Base-by-base conservation (phyloP, 1,140 invertebrate genomes). In the Drosophila lowei region DNA sequence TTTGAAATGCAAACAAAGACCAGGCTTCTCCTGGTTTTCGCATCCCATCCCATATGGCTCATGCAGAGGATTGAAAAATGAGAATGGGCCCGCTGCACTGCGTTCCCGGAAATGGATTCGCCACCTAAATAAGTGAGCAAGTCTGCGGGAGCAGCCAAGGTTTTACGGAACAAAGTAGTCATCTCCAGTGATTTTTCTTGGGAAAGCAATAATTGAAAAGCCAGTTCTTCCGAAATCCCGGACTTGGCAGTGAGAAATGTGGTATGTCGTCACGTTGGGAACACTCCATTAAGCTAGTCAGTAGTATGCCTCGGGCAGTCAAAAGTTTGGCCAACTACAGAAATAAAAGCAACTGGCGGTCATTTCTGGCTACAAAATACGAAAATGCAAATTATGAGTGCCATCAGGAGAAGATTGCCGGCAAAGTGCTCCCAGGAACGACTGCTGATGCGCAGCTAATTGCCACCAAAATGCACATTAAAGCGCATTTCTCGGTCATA, bases 1-100 rank as follows among this genome's bases (percentile, higher is more conserved):
- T 86, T 86, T 86, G 59, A 86, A 88, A 88, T 86, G 81, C 81
- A 81, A 85, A 85, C 77, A 86, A 67, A 77, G 4, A 25, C 48
- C 63, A 25, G 44, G 28, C 57, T 43, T 73, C 58, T 47, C 52
- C 38, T 42, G 41, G 21, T 4, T 5, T 4, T 5, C 23, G 5
- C 23, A 25, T 5, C 23, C 23, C 23, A 25, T 25, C 23, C 23
- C 23, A 25, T 25, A 25, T 25, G 23, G 23, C 23, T 23, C 4
- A 23, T 23, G 4, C 23, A 25, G 23, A 5, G 5, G 23, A 25
- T 25, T 25, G 23, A 25, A 25, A 5, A 5, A 25, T 25, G 23
- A 5, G 23, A 25, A 25, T 25, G 23, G 23, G 5, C 23, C 0
- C 23, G 5, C 18, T 23, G 38, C 28, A 9, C 28, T 18, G 4